phyloP scores from a whole-genome alignment of 2,113 vertebrate species.

The Burhinus bistriatus region DNA sequence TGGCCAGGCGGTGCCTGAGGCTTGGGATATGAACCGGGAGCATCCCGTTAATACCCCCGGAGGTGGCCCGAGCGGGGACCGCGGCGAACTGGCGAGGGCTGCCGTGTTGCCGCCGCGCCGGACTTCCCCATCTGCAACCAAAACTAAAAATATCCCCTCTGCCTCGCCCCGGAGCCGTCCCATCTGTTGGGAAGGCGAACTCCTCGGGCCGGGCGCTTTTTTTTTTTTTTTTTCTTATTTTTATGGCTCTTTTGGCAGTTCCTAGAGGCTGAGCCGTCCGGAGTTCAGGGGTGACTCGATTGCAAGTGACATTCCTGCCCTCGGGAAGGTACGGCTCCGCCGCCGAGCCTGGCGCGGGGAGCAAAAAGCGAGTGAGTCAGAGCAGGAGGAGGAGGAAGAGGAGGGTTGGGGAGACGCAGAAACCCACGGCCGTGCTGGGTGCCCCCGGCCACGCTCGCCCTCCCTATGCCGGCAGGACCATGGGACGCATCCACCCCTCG shows the following conservation, averaged over 20 bases:
- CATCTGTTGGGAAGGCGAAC: neutral
- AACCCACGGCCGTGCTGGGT: accelerated
- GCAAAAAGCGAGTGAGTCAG: neutral
- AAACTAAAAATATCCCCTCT: conserved; percentile 2
- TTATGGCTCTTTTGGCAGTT: neutral
- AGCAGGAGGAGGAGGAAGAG: neutral
- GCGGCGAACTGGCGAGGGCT: neutral
- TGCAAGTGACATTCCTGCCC: conserved; percentile 2
- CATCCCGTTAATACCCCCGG: neutral
- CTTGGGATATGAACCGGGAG: neutral
- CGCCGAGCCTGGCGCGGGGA: neutral
- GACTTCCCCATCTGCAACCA: conserved; percentile 16
- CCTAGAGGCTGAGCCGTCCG: neutral
- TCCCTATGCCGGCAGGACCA: neutral
- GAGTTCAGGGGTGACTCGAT: conserved; percentile 22
- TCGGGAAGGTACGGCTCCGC: neutral
- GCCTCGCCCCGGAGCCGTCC: neutral
- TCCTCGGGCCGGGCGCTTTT: neutral
- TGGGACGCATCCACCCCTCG: neutral
- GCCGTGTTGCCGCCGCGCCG: neutral
- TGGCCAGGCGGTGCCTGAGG: neutral
- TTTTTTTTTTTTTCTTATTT: neutral
- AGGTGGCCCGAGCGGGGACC: neutral
- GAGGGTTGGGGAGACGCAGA: neutral
- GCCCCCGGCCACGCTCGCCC: neutral